A percentile compares a stretch with the other conserved stretches of the same genome.
Conservation (phyloP, 1,140 invertebrate genomes). For the Vanessa atalanta region DNA sequence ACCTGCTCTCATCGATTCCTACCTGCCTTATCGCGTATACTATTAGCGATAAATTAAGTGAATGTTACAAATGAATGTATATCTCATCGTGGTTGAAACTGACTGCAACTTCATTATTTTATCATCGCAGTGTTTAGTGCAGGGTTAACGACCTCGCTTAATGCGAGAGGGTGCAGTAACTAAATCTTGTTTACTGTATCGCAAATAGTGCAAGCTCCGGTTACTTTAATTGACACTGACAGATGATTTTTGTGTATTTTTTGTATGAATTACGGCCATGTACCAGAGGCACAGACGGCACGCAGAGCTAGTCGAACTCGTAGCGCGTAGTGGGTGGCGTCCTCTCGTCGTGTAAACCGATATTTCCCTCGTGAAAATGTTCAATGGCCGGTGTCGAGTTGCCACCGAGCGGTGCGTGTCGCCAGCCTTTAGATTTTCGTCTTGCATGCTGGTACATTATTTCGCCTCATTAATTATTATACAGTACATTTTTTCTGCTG, state of each 20-base stretch:
- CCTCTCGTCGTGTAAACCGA: constrained; percentile 69
- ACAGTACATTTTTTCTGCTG: constrained; percentile 50
- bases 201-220: constrained; percentile 42
- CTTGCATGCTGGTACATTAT: constrained; percentile 78
- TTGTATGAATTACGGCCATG: constrained; percentile 27
- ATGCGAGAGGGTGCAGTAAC: constrained; percentile 43
- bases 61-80: constrained; percentile 52
- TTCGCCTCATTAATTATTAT: constrained; percentile 78
- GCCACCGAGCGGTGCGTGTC: constrained; percentile 54
- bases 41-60: constrained; percentile 71
- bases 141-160: constrained; percentile 48
- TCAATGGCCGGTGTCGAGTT: constrained; percentile 75
- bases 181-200: constrained; percentile 50
- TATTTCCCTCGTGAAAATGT: constrained; percentile 78
- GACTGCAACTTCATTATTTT: constrained; percentile 66
- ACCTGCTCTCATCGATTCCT: constrained; percentile 52
- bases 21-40: constrained; percentile 66
- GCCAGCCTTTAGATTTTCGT: constrained; percentile 75
- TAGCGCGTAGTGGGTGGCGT: constrained; percentile 72
- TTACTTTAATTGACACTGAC: constrained; percentile 45
- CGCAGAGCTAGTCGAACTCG: constrained; percentile 46
- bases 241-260: constrained; percentile 39
- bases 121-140: constrained; percentile 47
- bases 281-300: constrained; percentile 45
- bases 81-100: constrained; percentile 38